A percentile compares a stretch with the other conserved stretches of the same genome.
Conservation (phyloP, 2,113 vertebrate genomes). For the Leucosticte australis region DNA sequence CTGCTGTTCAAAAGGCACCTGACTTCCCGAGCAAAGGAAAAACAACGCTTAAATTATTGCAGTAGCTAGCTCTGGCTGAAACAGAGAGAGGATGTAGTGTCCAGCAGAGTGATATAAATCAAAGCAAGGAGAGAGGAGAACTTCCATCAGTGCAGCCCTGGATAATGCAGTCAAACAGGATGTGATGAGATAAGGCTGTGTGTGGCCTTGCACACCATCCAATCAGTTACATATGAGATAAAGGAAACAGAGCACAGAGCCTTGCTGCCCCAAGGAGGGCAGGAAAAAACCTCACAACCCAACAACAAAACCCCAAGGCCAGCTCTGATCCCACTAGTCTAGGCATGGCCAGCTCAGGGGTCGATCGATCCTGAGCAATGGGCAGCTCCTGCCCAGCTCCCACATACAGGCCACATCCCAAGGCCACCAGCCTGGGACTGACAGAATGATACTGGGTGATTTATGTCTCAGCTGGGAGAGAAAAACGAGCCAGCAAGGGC, state of each 20-base stretch:
- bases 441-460: neutral
- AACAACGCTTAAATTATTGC: neutral
- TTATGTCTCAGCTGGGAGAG: neutral
- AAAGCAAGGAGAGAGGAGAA: neutral
- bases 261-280: neutral
- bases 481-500: neutral
- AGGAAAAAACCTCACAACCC: neutral
- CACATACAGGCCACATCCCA: fast-evolving
- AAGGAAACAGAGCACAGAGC: neutral
- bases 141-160: neutral
- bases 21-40: slow-evolving; percentile 32
- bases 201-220: neutral
- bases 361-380: fast-evolving
- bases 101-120: slow-evolving; percentile 18
- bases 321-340: neutral
- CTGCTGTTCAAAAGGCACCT: slow-evolving; percentile 11
- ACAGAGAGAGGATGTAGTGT: slow-evolving; percentile 10
- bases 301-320: neutral
- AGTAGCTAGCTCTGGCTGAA: neutral
- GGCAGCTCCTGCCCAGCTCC: neutral
- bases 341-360: neutral
- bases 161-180: slow-evolving; percentile 18
- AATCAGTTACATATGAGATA: neutral
- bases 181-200: slow-evolving; percentile 23
- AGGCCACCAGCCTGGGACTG: neutral